A percentile compares a stretch with the other conserved stretches of the same genome.
Evolutionary conservation across 2,797 vertebrate species (phyloP).

Genomic region (Enteromius anoplus): DNA sequence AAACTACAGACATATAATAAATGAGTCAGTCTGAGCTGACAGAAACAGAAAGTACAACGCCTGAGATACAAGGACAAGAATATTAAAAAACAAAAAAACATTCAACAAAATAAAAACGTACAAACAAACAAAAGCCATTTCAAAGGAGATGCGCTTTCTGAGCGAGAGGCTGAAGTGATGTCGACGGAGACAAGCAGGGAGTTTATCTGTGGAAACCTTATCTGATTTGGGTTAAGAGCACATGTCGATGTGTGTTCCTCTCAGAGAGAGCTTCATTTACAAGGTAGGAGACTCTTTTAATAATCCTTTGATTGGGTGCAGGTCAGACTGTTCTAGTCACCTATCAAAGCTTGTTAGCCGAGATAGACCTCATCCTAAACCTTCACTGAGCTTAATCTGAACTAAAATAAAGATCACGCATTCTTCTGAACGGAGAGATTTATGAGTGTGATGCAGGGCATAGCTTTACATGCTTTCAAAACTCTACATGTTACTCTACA

Average conservation of each 20-base stretch:
- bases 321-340: not conserved
- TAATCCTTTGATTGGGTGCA: not conserved
- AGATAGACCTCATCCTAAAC: not conserved
- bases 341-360: not conserved
- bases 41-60: not conserved
- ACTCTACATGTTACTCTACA: not conserved
- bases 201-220: not conserved
- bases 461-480: not conserved
- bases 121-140: not conserved
- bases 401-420: not conserved
- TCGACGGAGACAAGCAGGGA: not conserved
- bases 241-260: conserved; percentile 47
- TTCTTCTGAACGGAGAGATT: not conserved
- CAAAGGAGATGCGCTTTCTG: not conserved
- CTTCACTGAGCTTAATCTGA: not conserved
- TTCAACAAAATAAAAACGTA: not conserved
- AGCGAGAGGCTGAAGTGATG: not conserved
- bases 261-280: not conserved
- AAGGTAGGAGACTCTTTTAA: conserved; percentile 54
- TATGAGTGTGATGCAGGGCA: not conserved
- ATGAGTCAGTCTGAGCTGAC: conserved; percentile 34
- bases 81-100: not conserved
- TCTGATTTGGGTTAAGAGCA: conserved; percentile 38
- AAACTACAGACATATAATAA: conserved; percentile 56
- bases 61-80: not conserved